Percentiles rank a stretch among this genome's conserved stretches.
These are phyloP conservation scores for Euphonia xanthogaster DNA, from an alignment of 2,797 vertebrate genomes.

Conservation along the genomic window DNA sequence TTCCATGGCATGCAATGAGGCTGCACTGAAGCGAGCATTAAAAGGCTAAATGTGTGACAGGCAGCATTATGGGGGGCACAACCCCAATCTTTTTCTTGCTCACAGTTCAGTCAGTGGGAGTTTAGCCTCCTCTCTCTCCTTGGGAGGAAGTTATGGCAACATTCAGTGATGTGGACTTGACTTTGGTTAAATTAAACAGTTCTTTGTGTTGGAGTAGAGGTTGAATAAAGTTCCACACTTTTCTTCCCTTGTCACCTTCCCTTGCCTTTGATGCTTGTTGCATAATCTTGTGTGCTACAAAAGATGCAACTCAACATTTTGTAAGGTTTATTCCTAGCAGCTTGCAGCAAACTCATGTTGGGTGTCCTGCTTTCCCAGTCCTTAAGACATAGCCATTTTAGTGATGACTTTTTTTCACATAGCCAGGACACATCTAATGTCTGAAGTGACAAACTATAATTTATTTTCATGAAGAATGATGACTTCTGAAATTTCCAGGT, in stretches of 20 bases:
- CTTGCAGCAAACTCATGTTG: neutral
- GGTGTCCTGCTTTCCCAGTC: neutral
- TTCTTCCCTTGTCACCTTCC: neutral
- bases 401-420: neutral
- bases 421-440: neutral
- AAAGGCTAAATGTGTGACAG: neutral
- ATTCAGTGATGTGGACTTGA: accelerated
- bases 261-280: neutral
- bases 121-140: neutral
- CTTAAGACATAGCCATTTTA: neutral
- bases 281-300: accelerated
- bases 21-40: neutral
- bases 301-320: neutral
- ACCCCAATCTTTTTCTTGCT: neutral
- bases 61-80: neutral
- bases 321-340: neutral
- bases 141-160: neutral
- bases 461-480: neutral
- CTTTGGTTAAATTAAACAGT: neutral
- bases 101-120: neutral
- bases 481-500: neutral
- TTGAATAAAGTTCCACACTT: neutral
- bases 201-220: neutral
- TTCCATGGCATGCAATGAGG: neutral
- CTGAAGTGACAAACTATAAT: neutral